Evolutionary conservation across 2,888 invertebrate species (phyloP).

Genomic region (Charanyca ferruginea): DNA sequence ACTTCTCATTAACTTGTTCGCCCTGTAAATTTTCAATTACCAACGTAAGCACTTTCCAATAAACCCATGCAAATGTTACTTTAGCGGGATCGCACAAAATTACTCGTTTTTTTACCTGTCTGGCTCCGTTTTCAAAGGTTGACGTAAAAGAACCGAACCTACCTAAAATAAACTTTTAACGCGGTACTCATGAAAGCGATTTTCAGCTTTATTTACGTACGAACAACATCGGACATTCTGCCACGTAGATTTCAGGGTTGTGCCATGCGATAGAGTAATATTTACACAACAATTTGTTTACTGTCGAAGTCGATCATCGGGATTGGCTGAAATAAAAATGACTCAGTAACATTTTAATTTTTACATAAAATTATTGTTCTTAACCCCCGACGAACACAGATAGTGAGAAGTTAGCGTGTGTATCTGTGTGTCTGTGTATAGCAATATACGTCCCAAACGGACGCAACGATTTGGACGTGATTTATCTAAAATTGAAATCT

Average conservation of each 20-base stretch:
- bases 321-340: slow-evolving; percentile 30
- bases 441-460: too few species aligned
- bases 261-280: slow-evolving; percentile 35
- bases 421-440: too few species aligned
- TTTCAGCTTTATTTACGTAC: slow-evolving; percentile 60
- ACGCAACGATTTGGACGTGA: too few species aligned
- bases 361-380: slow-evolving; percentile 18
- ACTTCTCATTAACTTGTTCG: neutral
- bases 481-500: too few species aligned
- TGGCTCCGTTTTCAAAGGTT: slow-evolving; percentile 53
- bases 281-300: slow-evolving; percentile 53
- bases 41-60: slow-evolving; percentile 10
- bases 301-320: slow-evolving; percentile 17
- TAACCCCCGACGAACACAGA: too few species aligned
- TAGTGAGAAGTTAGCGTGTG: too few species aligned
- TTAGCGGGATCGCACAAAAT: slow-evolving; percentile 23
- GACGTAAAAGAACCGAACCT: slow-evolving; percentile 61
- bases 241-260: slow-evolving; percentile 35
- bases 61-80: slow-evolving; percentile 30
- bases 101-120: slow-evolving; percentile 18
- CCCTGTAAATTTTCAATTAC: slow-evolving; percentile 10
- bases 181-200: slow-evolving; percentile 57
- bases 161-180: slow-evolving; percentile 67
- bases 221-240: slow-evolving; percentile 49
- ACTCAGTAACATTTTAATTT: slow-evolving; percentile 11